A percentile compares a stretch with the other conserved stretches of the same genome.
Evolutionary conservation across 2,888 invertebrate genomes (phyloP).

Genomic region (Icerya purchasi): DNA sequence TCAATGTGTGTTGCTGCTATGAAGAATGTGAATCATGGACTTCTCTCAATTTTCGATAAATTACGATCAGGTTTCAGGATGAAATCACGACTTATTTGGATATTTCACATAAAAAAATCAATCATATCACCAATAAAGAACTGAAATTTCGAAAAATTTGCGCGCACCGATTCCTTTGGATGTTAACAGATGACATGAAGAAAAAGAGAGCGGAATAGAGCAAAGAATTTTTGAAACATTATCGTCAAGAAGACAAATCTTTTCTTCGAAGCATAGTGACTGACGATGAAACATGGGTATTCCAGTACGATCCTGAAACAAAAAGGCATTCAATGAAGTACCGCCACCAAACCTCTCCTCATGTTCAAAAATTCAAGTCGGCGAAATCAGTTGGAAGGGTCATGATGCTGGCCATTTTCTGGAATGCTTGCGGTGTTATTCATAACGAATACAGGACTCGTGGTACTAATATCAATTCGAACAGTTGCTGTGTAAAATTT

Average conservation of each 20-base stretch:
- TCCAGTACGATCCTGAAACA: conserved; percentile 10
- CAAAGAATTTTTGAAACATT: conserved; percentile 1
- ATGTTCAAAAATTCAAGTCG: conserved; percentile 6
- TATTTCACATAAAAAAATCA: conserved; percentile 3
- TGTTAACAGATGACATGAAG: conserved; percentile 8
- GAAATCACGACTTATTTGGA: conserved; percentile 1
- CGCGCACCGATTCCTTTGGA: conserved; percentile 5
- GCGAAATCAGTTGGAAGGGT: conserved; percentile 5
- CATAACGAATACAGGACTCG: too few species aligned
- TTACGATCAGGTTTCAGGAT: neutral
- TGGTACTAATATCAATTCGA: conserved; percentile 7
- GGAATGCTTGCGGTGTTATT: conserved; percentile 10
- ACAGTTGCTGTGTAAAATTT: conserved; percentile 4
- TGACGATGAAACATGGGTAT: conserved; percentile 11
- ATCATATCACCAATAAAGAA: neutral
- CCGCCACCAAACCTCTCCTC: conserved; percentile 4
- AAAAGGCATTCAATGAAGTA: too few species aligned
- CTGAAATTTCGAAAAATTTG: conserved; percentile 9
- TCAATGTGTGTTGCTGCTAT: conserved; percentile 1
- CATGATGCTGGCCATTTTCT: conserved; percentile 12
- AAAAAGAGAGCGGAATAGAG: neutral
- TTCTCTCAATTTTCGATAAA: neutral
- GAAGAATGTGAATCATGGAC: conserved; percentile 1
- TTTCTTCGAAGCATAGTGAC: conserved; percentile 9
- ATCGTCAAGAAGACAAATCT: conserved; percentile 1